Evolutionary conservation across 2,797 vertebrate species (phyloP).

Genomic region (Darevskia nairensis): DNA sequence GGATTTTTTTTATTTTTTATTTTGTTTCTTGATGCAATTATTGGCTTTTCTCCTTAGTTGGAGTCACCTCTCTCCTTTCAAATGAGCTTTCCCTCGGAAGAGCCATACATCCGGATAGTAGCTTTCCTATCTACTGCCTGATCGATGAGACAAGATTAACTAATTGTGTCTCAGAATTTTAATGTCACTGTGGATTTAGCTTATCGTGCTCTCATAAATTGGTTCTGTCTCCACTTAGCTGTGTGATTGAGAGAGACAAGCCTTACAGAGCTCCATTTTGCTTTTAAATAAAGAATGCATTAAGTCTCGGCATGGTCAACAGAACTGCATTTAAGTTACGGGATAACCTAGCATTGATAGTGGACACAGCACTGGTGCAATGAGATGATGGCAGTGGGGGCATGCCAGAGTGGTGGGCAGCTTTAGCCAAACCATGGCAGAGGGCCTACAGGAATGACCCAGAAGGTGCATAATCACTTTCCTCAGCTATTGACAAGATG

Average conservation of each 20-base stretch:
- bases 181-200: slow-evolving; percentile 39
- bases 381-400: background rate
- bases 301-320: slow-evolving; percentile 21
- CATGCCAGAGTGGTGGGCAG: slow-evolving; percentile 18
- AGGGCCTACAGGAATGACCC: background rate
- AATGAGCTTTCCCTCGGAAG: background rate
- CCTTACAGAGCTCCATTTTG: slow-evolving; percentile 21
- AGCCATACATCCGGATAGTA: slow-evolving; percentile 1
- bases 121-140: slow-evolving; percentile 9
- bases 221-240: slow-evolving; percentile 36
- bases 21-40: background rate
- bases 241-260: slow-evolving; percentile 38
- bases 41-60: background rate
- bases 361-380: background rate
- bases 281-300: slow-evolving; percentile 32
- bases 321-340: slow-evolving; percentile 42
- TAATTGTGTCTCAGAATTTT: slow-evolving; percentile 33
- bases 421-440: background rate
- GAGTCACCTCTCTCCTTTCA: background rate
- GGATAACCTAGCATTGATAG: background rate
- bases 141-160: slow-evolving; percentile 38
- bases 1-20: no score
- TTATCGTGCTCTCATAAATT: slow-evolving; percentile 12
- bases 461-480: background rate
- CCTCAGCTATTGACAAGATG: background rate